phyloP scores from a whole-genome alignment of 2,113 vertebrate species.

The Pelusios castaneus region DNA sequence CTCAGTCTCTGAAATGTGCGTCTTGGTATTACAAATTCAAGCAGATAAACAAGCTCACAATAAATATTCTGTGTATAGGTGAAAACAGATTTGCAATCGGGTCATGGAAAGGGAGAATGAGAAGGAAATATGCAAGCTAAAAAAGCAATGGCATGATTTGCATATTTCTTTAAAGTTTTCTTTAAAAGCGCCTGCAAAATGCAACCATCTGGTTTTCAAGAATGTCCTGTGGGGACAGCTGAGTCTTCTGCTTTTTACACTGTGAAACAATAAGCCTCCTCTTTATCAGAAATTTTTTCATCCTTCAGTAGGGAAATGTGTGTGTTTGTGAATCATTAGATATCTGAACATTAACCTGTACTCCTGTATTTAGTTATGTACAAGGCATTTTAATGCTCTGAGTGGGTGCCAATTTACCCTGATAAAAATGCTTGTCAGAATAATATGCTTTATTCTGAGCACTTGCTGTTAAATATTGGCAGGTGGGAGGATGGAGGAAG shows the following conservation, averaged over 20 bases:
- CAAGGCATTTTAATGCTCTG: slow-evolving; percentile 46
- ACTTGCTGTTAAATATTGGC: slow-evolving; percentile 60
- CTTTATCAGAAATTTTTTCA: not conserved
- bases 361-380: slow-evolving; percentile 58
- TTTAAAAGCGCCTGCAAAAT: slow-evolving; percentile 53
- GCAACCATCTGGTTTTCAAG: slow-evolving; percentile 50
- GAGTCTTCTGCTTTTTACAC: slow-evolving; percentile 30
- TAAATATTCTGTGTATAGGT: slow-evolving; percentile 58
- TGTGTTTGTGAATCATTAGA: slow-evolving; percentile 53
- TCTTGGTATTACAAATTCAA: slow-evolving; percentile 42
- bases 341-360: slow-evolving; percentile 60
- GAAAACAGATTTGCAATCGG: slow-evolving; percentile 68
- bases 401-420: slow-evolving; percentile 51
- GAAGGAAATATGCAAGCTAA: slow-evolving; percentile 63
- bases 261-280: slow-evolving; percentile 23
- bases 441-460: slow-evolving; percentile 62
- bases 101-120: slow-evolving; percentile 59
- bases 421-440: slow-evolving; percentile 65
- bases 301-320: slow-evolving; percentile 21
- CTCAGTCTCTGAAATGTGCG: not conserved
- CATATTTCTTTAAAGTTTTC: slow-evolving; percentile 72
- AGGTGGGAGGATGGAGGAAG: slow-evolving; percentile 35
- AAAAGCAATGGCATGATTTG: slow-evolving; percentile 68
- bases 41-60: slow-evolving; percentile 8
- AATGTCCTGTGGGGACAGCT: slow-evolving; percentile 40